Percentiles rank a stretch among this genome's conserved stretches.
Conservation (phyloP, 2,888 invertebrate genomes). For the Pyrocoelia pectoralis region DNA sequence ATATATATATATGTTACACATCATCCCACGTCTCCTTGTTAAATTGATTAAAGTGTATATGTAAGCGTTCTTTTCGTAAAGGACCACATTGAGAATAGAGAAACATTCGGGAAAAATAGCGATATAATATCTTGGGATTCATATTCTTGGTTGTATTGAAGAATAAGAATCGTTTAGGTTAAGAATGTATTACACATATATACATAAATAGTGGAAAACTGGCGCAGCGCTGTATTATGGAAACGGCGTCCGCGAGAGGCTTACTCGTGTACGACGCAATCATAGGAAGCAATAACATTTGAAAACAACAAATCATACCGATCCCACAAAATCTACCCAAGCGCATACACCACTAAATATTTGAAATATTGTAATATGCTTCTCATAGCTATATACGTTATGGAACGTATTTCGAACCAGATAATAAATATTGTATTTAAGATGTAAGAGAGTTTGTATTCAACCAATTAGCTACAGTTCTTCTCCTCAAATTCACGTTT, state of each 20-base stretch:
- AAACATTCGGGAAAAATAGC: too few relatives aligned
- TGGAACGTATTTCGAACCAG: slow-evolving; percentile 29
- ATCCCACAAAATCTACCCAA: slow-evolving; percentile 57
- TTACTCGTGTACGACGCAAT: slow-evolving; percentile 33
- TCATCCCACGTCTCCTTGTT: too few relatives aligned
- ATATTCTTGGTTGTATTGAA: slow-evolving; percentile 23
- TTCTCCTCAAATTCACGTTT: not conserved
- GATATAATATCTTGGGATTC: not conserved
- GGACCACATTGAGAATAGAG: too few relatives aligned
- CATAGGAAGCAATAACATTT: slow-evolving; percentile 53
- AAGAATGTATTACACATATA: slow-evolving; percentile 30
- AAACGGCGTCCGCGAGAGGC: slow-evolving; percentile 28
- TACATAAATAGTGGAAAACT: slow-evolving; percentile 35
- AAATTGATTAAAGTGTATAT: too few relatives aligned
- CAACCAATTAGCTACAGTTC: slow-evolving; percentile 3
- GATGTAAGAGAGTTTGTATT: slow-evolving; percentile 11
- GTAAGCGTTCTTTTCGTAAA: too few relatives aligned
- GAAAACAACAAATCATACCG: slow-evolving; percentile 59
- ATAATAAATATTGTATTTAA: slow-evolving; percentile 33
- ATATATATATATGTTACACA: too few relatives aligned
- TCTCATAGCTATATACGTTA: slow-evolving; percentile 16
- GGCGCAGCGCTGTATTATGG: slow-evolving; percentile 31
- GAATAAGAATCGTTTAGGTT: slow-evolving; percentile 28
- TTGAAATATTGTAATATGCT: slow-evolving; percentile 50
- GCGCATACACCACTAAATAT: slow-evolving; percentile 46